Evolutionary conservation across 2,888 invertebrate species (phyloP), one percentile per base, ranked within the genome.

Genomic region (Tetragonisca angustula): DNA sequence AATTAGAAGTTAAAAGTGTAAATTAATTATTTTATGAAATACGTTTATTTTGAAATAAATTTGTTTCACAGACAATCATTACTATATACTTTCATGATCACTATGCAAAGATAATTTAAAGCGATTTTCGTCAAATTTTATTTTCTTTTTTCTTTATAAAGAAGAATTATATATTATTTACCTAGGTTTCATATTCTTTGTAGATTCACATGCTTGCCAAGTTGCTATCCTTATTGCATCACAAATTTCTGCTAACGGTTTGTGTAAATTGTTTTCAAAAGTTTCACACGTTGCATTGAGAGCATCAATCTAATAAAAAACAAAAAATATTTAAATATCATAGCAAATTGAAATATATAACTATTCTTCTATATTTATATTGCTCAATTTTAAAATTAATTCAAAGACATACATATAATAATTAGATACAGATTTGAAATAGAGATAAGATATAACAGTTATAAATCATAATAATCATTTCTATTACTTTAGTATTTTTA

Each of bases 171-270:
- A 5, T 2, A 21, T 6, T 49, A 64, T 52, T 49, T 81, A 96
- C 96, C 94, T 95, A 0, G 96, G 96, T 59, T 91, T 92, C 96
- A 96, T 96, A n/a, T 92, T 86, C 64, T 95, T 95, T 0, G 96
- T 96, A 4, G 93, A 93, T 76, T 94, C 93, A 4, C 96, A 95
- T 0, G 95, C 96, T 0, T 86, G 61, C 67, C 95, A 95, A 0
- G 96, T 95, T 0, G 95, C 95, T 17, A 92, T 92, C 0, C 92
- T 92, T 2, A 95, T 94, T 87, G 93, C 92, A 81, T 88, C 86
- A 56, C 95, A 90, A 43, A 95, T 91, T 2, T 91, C 83, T 4
- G 94, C 92, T 43, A 85, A 62, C 1, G 89, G 15, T 71, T 94
- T 93, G 15, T 54, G 13, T 15, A 85, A 27, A 5, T 54, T 5